Percentiles rank a stretch among this genome's conserved stretches.
phyloP scores from a whole-genome alignment of 2,888 invertebrate species.

The Ophioninae sp. region DNA sequence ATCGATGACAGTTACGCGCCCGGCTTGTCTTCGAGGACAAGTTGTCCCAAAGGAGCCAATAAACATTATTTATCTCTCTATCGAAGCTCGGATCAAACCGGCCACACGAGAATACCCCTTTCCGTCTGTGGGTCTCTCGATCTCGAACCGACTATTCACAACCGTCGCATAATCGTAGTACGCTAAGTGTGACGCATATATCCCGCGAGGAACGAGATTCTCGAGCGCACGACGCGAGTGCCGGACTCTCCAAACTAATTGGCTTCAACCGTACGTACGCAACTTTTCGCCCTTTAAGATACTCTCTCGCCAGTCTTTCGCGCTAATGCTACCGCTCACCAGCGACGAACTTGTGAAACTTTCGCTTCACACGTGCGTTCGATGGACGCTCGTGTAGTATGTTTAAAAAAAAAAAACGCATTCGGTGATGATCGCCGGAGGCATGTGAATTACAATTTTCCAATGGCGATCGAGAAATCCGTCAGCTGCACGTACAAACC shows the following conservation, averaged over 20 bases:
- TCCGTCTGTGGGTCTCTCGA: constrained; percentile 35
- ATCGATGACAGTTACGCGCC: constrained; percentile 36
- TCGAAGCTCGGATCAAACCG: constrained; percentile 36
- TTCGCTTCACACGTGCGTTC: constrained; percentile 7
- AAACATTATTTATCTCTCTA: constrained; percentile 63
- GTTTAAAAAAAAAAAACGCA: neutral
- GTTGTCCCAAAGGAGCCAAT: constrained; percentile 62
- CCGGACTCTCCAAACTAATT: constrained; percentile 58
- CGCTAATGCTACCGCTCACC: constrained; percentile 27
- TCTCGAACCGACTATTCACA: constrained; percentile 38
- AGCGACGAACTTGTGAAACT: constrained; percentile 47
- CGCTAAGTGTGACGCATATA: constrained; percentile 35
- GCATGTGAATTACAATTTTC: constrained; percentile 42
- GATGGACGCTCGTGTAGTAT: neutral
- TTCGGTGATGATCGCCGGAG: constrained; percentile 48
- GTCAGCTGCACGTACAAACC: constrained; percentile 24
- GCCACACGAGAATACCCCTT: neutral
- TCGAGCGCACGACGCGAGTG: constrained; percentile 41
- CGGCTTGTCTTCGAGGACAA: constrained; percentile 55
- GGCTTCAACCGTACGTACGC: constrained; percentile 47
- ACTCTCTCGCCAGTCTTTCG: constrained; percentile 48
- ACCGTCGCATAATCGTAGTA: constrained; percentile 31
- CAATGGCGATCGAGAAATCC: constrained; percentile 37
- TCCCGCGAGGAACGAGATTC: constrained; percentile 38
- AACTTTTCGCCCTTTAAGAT: constrained; percentile 57